Evolutionary conservation across 2,888 invertebrate genomes (phyloP).

Genomic region (Drosophila differens): DNA sequence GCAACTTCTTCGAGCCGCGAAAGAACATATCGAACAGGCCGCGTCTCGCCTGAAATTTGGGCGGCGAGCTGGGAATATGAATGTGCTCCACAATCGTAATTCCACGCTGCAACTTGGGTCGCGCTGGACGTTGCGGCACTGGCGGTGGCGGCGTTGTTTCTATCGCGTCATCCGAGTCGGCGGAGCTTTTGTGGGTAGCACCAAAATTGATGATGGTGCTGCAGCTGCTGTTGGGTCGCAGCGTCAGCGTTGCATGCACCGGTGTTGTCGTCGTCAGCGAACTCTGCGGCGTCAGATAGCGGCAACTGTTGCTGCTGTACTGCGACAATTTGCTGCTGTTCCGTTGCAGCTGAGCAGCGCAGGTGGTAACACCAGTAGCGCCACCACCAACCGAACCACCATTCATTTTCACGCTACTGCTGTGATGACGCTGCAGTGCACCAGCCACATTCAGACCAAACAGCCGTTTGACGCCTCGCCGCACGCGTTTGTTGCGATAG

Average conservation of each 20-base stretch:
- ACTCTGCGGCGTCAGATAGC: conserved; percentile 83
- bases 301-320: conserved; percentile 84
- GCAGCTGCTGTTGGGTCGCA: conserved; percentile 82
- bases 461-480: conserved; percentile 84
- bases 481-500: conserved; percentile 85
- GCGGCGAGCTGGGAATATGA: conserved; percentile 66
- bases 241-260: conserved; percentile 60
- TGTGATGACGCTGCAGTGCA: conserved; percentile 78
- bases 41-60: conserved; percentile 68
- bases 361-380: conserved; percentile 34
- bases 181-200: conserved; percentile 43
- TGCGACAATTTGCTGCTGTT: conserved; percentile 84
- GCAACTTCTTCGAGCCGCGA: conserved; percentile 84
- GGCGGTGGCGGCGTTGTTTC: conserved; percentile 50
- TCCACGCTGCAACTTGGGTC: conserved; percentile 79
- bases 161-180: conserved; percentile 60
- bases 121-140: conserved; percentile 30
- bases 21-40: conserved; percentile 84
- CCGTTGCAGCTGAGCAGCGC: conserved; percentile 79
- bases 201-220: conserved; percentile 81
- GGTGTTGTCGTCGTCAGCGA: conserved; percentile 69
- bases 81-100: conserved; percentile 82
- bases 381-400: conserved; percentile 34
- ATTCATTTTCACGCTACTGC: conserved; percentile 79
- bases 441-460: conserved; percentile 82